Base-by-base conservation (phyloP, 2,113 vertebrate species). In the Trematomus loennbergii region DNA sequence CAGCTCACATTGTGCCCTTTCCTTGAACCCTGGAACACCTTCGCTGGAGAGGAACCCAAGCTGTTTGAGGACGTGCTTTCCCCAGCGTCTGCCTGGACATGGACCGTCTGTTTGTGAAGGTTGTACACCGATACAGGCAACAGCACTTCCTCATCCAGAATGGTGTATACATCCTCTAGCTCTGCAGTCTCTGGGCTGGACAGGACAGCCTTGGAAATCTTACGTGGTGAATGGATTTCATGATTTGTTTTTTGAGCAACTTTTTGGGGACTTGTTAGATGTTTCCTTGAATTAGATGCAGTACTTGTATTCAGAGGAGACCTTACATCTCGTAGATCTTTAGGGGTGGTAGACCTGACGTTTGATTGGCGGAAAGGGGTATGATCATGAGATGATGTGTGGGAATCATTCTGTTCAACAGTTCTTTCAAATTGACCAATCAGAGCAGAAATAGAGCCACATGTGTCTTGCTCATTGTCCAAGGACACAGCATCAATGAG, bases 401-500 rank as follows among this genome's bases (percentile, higher is more conserved):
- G 88, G 52, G 66, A 92, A 45, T 83, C 57, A 7, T 59, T 92
- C 84, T 91, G 94, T 40, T 96, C 91, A 50, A 29, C 64, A 18
- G 95, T 94, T 75, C 74, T 88, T 58, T 98, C 97, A 65, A 96
- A 89, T 69, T 97, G 96, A 67, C 94, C 89, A 12, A 99, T 97
- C 65, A 99, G 83, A 45, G 95, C 96, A 0, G 98, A 99, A 87
- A 99, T 94, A 13, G 97, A 93, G 0, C 96, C 96, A 62, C 94
- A 94, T 0, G 95, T 89, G 85, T 97, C 96, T 0, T 93, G 93
- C 66, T 95, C 96, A 1, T 94, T 94, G 1, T 83, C 91, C 29
- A 97, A 86, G 17, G 97, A 97, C 22, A 97, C 95, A 2, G 96
- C 95, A 63, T 97, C 96, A 71, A 99, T 98, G 22, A 99, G 96